Evolutionary conservation across 2,888 invertebrate genomes (phyloP).

Genomic region (Drosophila nr. perissopoda): DNA sequence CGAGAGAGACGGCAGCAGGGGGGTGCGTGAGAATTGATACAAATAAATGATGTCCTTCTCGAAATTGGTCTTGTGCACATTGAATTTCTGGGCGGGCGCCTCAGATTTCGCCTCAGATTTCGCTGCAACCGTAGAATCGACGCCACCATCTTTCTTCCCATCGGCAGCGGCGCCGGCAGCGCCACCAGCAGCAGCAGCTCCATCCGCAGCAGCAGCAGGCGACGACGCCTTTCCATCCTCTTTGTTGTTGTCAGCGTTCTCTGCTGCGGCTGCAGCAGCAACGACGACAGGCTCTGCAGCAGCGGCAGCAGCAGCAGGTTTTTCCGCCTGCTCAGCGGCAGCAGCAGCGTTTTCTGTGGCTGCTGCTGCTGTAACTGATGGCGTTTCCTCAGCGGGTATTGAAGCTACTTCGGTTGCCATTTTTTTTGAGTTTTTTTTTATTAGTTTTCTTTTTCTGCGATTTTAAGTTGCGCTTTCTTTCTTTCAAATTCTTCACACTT

Average conservation of each 20-base stretch:
- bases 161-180: slow-evolving; percentile 84
- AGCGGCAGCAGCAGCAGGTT: slow-evolving; percentile 62
- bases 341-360: slow-evolving; percentile 78
- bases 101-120: slow-evolving; percentile 85
- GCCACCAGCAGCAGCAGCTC: slow-evolving; percentile 51
- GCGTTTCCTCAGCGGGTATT: slow-evolving; percentile 86
- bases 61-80: slow-evolving; percentile 94
- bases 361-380: slow-evolving; percentile 82
- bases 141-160: slow-evolving; percentile 17
- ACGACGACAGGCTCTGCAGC: slow-evolving; percentile 83
- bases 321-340: slow-evolving; percentile 62
- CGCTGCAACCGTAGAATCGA: slow-evolving; percentile 64
- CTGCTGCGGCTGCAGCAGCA: slow-evolving; percentile 62
- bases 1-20: slow-evolving; percentile 94
- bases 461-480: slow-evolving; percentile 64
- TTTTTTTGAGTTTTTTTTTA: slow-evolving; percentile 62
- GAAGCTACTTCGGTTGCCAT: slow-evolving; percentile 91
- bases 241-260: slow-evolving; percentile 83
- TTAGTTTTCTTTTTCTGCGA: slow-evolving; percentile 36
- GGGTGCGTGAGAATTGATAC: slow-evolving; percentile 96
- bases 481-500: slow-evolving; percentile 72
- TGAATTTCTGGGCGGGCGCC: slow-evolving; percentile 90
- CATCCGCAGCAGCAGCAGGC: slow-evolving; percentile 73
- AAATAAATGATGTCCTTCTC: slow-evolving; percentile 97
- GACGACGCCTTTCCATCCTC: slow-evolving; percentile 85